These are phyloP conservation scores for Volucella bombylans DNA, from an alignment of 2,888 invertebrate genomes.

Conservation along the genomic window DNA sequence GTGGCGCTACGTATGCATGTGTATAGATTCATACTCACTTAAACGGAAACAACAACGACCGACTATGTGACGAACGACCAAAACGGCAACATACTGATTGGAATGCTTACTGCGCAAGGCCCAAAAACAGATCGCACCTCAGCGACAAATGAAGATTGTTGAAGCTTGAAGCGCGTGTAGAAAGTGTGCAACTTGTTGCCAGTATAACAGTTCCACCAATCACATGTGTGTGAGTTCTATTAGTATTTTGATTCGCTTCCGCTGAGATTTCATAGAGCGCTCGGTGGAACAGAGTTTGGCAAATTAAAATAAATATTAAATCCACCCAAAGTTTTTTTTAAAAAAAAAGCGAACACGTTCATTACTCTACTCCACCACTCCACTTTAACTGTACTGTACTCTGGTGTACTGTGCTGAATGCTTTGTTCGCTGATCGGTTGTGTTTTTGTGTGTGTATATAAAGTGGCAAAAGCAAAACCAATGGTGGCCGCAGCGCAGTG, in stretches of 20 bases:
- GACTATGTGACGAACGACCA: slow-evolving; percentile 46
- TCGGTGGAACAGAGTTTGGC: slow-evolving; percentile 40
- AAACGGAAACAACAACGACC: slow-evolving; percentile 34
- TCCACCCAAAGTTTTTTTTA: slow-evolving; percentile 10
- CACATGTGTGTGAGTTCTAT: slow-evolving; percentile 42
- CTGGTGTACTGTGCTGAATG: slow-evolving; percentile 10
- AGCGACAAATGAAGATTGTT: slow-evolving; percentile 52
- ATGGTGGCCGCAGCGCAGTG: slow-evolving; percentile 39
- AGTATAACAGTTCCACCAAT: slow-evolving; percentile 61
- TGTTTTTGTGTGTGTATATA: slow-evolving; percentile 53
- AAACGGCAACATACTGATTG: slow-evolving; percentile 49
- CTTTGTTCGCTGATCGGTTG: slow-evolving; percentile 13
- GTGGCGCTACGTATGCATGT: slow-evolving; percentile 49
- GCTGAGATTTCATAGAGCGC: slow-evolving; percentile 45
- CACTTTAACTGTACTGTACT: background rate
- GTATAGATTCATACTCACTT: slow-evolving; percentile 31
- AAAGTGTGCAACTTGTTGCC: slow-evolving; percentile 62
- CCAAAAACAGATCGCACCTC: slow-evolving; percentile 62
- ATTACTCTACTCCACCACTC: slow-evolving; percentile 19
- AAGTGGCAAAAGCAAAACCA: background rate
- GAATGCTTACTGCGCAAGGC: slow-evolving; percentile 63
- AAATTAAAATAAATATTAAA: slow-evolving; percentile 28
- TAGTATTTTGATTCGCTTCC: slow-evolving; percentile 57
- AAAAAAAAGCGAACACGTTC: slow-evolving; percentile 62
- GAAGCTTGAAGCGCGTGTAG: slow-evolving; percentile 23